Conservation (phyloP, 1,140 invertebrate species). For the Nebria ingens region DNA sequence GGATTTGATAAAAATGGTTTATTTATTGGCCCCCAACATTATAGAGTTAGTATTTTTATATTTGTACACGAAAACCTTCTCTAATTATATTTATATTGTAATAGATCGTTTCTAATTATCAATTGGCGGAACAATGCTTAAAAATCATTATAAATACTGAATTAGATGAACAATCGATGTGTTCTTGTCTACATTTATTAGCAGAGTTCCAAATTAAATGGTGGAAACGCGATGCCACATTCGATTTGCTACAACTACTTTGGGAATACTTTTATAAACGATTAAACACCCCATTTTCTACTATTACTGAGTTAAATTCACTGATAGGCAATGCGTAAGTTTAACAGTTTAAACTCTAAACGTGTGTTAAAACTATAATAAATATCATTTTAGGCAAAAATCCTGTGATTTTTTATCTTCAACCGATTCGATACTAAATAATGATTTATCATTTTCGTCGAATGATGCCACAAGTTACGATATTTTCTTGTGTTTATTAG, state of each 20-base stretch:
- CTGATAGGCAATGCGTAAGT: neutral
- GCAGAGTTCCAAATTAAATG: neutral
- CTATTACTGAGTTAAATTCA: neutral
- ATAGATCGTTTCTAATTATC: neutral
- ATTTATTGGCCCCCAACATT: neutral
- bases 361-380: neutral
- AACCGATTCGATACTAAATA: neutral
- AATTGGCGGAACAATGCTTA: neutral
- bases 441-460: neutral
- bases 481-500: neutral
- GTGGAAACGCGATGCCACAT: neutral
- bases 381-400: neutral
- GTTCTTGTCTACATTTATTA: neutral
- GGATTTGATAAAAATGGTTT: neutral
- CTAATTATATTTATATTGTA: neutral
- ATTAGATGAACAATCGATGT: neutral
- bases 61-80: neutral
- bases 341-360: neutral
- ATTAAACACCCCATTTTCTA: neutral
- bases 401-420: neutral
- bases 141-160: neutral
- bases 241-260: neutral
- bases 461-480: neutral
- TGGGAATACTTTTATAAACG: slow-evolving; percentile 7
- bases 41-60: neutral